A percentile compares a stretch with the other conserved stretches of the same genome.
Conservation (phyloP, 64 coral and sea anemone genomes). For the Dendrophyllia cribrosa region DNA sequence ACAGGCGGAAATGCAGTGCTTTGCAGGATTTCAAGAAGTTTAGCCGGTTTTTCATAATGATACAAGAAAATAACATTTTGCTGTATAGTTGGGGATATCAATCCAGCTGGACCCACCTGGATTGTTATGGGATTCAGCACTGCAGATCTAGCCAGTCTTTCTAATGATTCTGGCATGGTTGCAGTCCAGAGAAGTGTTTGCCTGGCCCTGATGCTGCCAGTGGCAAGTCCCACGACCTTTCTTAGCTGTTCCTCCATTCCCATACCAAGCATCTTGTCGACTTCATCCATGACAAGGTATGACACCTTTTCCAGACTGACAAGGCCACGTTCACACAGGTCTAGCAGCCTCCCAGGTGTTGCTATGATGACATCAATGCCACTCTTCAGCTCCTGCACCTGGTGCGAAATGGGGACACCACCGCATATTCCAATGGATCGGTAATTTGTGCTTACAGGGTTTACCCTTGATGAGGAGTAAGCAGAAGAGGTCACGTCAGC, state of each 20-base stretch:
- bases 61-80: conserved; percentile 91
- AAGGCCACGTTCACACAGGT: conserved; percentile 88
- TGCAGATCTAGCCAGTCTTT: conserved; percentile 94
- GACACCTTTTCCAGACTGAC: conserved; percentile 69
- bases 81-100: conserved; percentile 86
- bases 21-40: conserved; percentile 79
- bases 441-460: conserved; percentile 14
- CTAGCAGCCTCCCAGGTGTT: conserved; percentile 91
- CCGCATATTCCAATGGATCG: conserved; percentile 90
- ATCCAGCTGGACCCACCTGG: conserved; percentile 86
- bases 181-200: conserved; percentile 95
- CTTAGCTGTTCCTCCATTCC: conserved; percentile 96
- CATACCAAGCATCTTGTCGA: conserved; percentile 97
- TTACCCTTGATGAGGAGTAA: not conserved
- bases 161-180: conserved; percentile 95
- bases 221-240: conserved; percentile 93
- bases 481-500: not conserved
- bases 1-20: conserved; percentile 89
- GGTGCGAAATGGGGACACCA: conserved; percentile 82
- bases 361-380: conserved; percentile 93
- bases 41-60: conserved; percentile 91
- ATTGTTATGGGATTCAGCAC: conserved; percentile 94
- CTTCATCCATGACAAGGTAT: conserved; percentile 98
- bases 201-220: conserved; percentile 74
- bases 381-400: conserved; percentile 67